These are phyloP conservation scores for Thera obeliscata DNA, from an alignment of 2,888 invertebrate genomes.

Conservation along the genomic window DNA sequence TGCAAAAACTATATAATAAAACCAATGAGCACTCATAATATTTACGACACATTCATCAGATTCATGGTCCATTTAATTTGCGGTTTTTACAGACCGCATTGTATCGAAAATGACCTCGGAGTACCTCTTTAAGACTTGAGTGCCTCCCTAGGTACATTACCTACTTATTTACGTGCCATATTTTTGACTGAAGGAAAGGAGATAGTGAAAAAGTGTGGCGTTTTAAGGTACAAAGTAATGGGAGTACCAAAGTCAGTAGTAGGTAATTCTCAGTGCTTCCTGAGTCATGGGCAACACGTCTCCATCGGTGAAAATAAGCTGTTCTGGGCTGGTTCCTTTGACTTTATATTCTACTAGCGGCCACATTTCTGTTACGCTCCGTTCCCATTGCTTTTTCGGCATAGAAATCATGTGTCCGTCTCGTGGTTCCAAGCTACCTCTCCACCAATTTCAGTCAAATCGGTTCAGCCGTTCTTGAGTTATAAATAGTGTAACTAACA, in stretches of 20 bases:
- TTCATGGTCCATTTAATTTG: constrained; percentile 33
- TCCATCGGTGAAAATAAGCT: not conserved
- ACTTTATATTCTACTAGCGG: too few species aligned
- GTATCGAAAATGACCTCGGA: constrained; percentile 22
- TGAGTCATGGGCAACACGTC: not conserved
- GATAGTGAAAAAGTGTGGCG: not conserved
- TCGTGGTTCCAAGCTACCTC: too few species aligned
- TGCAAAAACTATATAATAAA: constrained; percentile 6
- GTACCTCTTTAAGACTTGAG: not conserved
- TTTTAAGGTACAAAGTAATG: not conserved
- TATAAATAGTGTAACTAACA: too few species aligned
- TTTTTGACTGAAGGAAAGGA: constrained; percentile 2
- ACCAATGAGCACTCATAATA: constrained; percentile 7
- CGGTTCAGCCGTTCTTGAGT: too few species aligned
- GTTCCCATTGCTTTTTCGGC: too few species aligned
- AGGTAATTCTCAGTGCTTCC: not conserved
- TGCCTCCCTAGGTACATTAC: not conserved
- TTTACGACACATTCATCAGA: constrained; percentile 34
- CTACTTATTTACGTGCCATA: constrained; percentile 9
- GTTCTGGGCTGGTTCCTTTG: too few species aligned
- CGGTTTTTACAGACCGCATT: constrained; percentile 23
- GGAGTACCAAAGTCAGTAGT: not conserved
- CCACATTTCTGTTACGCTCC: too few species aligned
- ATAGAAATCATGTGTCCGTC: too few species aligned
- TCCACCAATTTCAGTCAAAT: too few species aligned